These are phyloP conservation scores for Copidosoma floridanum DNA, from an alignment of 1,140 invertebrate genomes.

Conservation along the genomic window DNA sequence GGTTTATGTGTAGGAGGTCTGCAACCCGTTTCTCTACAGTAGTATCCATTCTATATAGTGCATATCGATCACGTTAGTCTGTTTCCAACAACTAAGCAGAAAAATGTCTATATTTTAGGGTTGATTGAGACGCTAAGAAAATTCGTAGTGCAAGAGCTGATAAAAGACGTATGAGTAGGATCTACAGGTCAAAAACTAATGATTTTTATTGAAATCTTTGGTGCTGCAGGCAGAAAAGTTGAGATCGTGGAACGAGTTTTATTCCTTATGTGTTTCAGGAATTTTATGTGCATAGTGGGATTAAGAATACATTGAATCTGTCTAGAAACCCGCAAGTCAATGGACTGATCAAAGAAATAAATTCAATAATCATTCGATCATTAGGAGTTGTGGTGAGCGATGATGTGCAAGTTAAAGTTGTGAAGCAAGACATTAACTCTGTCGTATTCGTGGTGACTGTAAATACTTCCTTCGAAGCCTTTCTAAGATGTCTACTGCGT, in stretches of 20 bases:
- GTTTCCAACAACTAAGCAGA: background rate
- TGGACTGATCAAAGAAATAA: too few species aligned
- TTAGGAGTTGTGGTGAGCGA: too few species aligned
- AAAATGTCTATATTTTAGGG: conserved; percentile 8
- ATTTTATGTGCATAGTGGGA: too few species aligned
- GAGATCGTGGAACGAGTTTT: conserved; percentile 13
- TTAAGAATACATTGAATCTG: too few species aligned
- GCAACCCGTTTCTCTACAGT: background rate
- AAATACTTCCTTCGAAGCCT: too few species aligned
- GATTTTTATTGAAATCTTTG: conserved; percentile 12
- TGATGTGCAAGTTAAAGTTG: too few species aligned
- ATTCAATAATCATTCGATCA: too few species aligned
- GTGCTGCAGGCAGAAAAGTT: background rate
- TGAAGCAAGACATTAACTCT: too few species aligned
- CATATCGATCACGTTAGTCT: conserved; percentile 20
- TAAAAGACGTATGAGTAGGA: background rate
- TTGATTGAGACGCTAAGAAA: conserved; percentile 16
- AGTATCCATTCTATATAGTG: background rate
- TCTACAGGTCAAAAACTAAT: conserved; percentile 9
- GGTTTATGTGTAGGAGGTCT: background rate
- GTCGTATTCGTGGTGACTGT: too few species aligned
- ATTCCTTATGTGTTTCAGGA: background rate
- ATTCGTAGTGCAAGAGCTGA: background rate
- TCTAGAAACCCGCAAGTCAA: too few species aligned
- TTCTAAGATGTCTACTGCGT: too few species aligned